Conservation (phyloP, 1,140 invertebrate species). For the Pectinophora gossypiella region DNA sequence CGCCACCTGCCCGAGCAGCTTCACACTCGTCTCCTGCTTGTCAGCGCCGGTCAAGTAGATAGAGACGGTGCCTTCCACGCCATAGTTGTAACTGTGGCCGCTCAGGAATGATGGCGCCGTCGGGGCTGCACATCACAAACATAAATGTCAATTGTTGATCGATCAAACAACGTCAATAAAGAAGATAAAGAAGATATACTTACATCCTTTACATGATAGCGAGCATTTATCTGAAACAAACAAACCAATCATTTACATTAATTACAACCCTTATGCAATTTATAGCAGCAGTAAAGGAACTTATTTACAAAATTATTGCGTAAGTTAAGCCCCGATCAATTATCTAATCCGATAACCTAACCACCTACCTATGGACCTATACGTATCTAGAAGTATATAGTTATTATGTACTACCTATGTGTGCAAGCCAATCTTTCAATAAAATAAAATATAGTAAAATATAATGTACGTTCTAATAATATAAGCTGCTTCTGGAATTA, state of each 20-base stretch:
- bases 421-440: no score
- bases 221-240: slow-evolving; percentile 67
- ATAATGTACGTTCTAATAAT: background rate
- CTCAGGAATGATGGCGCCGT: slow-evolving; percentile 36
- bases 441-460: background rate
- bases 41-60: slow-evolving; percentile 56
- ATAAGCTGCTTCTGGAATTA: background rate
- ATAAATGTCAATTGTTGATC: background rate
- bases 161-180: background rate
- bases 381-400: no score
- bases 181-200: slow-evolving; percentile 23
- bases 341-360: no score
- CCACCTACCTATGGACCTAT: no score
- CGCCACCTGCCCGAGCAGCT: slow-evolving; percentile 70
- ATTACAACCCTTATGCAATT: background rate
- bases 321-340: no score
- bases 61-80: slow-evolving; percentile 56
- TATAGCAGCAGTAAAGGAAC: no score
- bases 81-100: slow-evolving; percentile 65
- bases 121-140: slow-evolving; percentile 23
- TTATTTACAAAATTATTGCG: no score
- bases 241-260: background rate
- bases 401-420: no score
- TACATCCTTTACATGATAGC: slow-evolving; percentile 58
- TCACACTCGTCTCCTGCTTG: slow-evolving; percentile 72